These are phyloP conservation scores for Nerophis ophidion DNA, from an alignment of 2,113 vertebrate genomes.

Conservation along the genomic window DNA sequence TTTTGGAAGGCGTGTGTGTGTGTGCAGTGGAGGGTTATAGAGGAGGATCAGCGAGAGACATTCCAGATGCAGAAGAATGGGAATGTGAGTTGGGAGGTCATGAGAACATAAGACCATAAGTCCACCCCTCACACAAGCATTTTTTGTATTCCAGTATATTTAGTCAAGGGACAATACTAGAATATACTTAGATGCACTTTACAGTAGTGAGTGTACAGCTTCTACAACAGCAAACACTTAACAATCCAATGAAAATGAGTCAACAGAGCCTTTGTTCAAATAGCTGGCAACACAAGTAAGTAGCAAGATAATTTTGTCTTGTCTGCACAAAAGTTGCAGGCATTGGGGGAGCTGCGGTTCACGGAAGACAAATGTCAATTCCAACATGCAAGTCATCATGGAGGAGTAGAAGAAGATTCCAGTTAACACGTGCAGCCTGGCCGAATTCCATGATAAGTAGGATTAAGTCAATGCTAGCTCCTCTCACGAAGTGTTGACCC, in stretches of 20 bases:
- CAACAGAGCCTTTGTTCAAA: not conserved
- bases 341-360: too few relatives aligned
- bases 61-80: slow-evolving; percentile 53
- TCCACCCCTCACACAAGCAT: not conserved
- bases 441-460: too few relatives aligned
- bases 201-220: not conserved
- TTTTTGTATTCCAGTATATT: not conserved
- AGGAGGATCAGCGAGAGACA: slow-evolving; percentile 43
- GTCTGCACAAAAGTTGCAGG: too few relatives aligned
- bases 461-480: too few relatives aligned
- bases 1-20: slow-evolving; percentile 28
- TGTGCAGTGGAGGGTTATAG: slow-evolving; percentile 21
- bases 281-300: too few relatives aligned
- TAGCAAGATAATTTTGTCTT: too few relatives aligned
- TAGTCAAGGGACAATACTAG: not conserved
- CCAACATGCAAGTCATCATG: too few relatives aligned
- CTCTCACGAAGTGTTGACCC: too few relatives aligned
- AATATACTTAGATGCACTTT: not conserved
- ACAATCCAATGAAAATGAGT: not conserved
- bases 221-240: not conserved
- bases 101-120: slow-evolving; percentile 55
- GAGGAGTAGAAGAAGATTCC: too few relatives aligned
- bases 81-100: slow-evolving; percentile 54
- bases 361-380: too few relatives aligned
- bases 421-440: too few relatives aligned